phyloP scores from a whole-genome alignment of 2,113 vertebrate genomes.

The Crotophaga sulcirostris region DNA sequence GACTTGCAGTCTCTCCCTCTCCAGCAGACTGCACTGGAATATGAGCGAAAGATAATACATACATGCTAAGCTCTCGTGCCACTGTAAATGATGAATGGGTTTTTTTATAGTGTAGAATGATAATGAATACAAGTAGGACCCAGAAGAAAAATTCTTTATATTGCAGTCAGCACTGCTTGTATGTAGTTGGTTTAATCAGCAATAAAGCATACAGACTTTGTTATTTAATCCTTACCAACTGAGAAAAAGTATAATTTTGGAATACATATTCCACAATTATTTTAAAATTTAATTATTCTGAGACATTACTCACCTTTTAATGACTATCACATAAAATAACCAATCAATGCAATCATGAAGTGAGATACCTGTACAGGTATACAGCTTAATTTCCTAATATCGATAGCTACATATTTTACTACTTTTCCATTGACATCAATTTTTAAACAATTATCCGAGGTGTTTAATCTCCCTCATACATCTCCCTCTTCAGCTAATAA shows the following conservation, averaged over 20 bases:
- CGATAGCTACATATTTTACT: too few species aligned
- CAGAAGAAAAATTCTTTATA: conserved; percentile 78
- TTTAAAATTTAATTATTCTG: conserved; percentile 41
- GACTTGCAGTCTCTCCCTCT: background rate
- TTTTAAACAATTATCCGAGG: too few species aligned
- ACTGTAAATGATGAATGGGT: conserved; percentile 75
- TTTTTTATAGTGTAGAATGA: conserved; percentile 75
- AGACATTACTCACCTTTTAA: conserved; percentile 1
- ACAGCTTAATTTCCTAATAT: too few species aligned
- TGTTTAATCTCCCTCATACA: too few species aligned
- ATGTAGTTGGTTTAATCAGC: conserved; percentile 71
- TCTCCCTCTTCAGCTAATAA: too few species aligned
- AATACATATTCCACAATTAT: background rate
- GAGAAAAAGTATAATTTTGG: conserved; percentile 33
- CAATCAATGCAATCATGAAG: background rate
- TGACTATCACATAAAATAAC: background rate
- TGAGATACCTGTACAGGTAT: too few species aligned
- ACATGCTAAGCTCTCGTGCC: conserved; percentile 45
- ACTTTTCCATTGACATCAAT: too few species aligned
- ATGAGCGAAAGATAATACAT: background rate
- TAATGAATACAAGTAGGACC: conserved; percentile 75
- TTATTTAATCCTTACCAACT: conserved; percentile 74
- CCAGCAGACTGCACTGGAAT: conserved; percentile 41
- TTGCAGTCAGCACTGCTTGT: conserved; percentile 74
- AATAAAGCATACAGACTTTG: conserved; percentile 64